These are phyloP conservation scores for Atlantisia rogersi DNA, from an alignment of 2,113 vertebrate species.

Conservation along the genomic window DNA sequence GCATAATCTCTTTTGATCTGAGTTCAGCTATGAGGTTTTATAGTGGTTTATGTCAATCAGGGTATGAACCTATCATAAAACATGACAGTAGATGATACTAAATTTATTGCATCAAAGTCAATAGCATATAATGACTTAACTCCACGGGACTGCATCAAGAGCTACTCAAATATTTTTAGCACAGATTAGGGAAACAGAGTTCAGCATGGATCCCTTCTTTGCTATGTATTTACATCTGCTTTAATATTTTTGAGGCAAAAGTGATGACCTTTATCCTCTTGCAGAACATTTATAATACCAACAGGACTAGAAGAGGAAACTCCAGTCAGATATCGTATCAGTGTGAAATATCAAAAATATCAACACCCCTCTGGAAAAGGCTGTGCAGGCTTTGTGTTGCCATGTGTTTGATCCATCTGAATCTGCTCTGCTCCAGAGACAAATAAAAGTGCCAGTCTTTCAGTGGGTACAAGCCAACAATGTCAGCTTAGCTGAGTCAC, in stretches of 20 bases:
- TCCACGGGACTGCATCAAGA: background rate
- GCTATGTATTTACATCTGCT: background rate
- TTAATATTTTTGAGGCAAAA: background rate
- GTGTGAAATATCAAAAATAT: background rate
- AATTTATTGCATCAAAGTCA: slow-evolving; percentile 28
- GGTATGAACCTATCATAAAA: slow-evolving; percentile 6
- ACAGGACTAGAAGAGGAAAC: background rate
- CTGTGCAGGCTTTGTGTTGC: background rate
- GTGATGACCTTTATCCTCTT: background rate
- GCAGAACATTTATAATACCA: background rate
- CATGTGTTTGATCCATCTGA: background rate
- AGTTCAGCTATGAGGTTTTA: slow-evolving; percentile 46
- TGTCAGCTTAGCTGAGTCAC: background rate
- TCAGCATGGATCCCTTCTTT: background rate
- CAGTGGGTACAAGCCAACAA: background rate
- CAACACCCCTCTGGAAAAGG: background rate
- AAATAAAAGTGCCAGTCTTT: background rate
- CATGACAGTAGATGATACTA: background rate
- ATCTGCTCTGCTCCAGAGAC: background rate
- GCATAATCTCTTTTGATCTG: slow-evolving; percentile 39
- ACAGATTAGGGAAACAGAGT: background rate
- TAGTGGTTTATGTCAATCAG: slow-evolving; percentile 10
- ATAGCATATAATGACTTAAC: background rate
- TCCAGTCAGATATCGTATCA: background rate
- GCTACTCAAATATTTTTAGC: slow-evolving; percentile 31